Evolutionary conservation across 1,140 invertebrate species (phyloP), one percentile per base, ranked within the genome.

Genomic region (Euwallacea similis): DNA sequence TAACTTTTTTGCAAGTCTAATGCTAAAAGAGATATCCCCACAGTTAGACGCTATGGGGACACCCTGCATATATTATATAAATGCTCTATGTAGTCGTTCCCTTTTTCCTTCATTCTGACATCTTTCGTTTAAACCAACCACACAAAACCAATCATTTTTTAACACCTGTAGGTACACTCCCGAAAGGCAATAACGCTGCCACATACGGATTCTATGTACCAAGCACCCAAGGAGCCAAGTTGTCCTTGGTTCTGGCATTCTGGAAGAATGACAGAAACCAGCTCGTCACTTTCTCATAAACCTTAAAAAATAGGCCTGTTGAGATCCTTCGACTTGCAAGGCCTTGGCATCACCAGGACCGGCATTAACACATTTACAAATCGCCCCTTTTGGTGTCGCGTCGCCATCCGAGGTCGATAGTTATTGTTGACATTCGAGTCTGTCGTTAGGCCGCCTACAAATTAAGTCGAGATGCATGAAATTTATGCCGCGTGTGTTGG

Each of bases 341-440:
- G 53, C 66, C 54, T 56, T 62, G 59, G 42, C 53, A 53, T 53
- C 50, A 44, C 47, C 50, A 65, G 47, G 33, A 65, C 47, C 63
- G 44, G 10, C 11, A 7, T 63, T 15, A 41, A 33, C 16, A 62
- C 16, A 50, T 64, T 7, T 62, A 46, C 7, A 9, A 15, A 13
- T 62, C 33, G 10, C 43, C 43, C 46, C 11, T 42, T 41, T 41
- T 56, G 13, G 33, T 58, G n/a, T 60, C 59, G 11, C 53, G 58
- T 46, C 42, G 60, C 56, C 13, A 65, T 58, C 72, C 66, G 44
- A 61, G 72, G 61, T 73, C 74, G 72, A 69, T 69, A 66, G 69
- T 75, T 75, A 75, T 75, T 75, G 74, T 75, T 69, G 74, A 75
- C 72, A 73, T 65, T 72, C 63, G 60, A 73, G 56, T 73, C 69